Conservation (phyloP, 1,140 invertebrate genomes). For the Cydia amplana region DNA sequence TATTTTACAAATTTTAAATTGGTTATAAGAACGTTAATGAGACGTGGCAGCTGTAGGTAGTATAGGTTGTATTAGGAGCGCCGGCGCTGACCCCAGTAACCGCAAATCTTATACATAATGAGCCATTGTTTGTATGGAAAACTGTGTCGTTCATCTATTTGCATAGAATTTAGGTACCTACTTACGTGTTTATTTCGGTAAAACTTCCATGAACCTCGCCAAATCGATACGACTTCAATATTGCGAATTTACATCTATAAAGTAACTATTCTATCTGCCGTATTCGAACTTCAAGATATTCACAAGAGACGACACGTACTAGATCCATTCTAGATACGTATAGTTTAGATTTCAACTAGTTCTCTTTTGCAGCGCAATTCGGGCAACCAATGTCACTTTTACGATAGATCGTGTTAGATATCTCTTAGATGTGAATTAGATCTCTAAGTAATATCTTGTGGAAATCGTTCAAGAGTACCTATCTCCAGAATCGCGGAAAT, state of each 20-base stretch:
- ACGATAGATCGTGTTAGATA: too few species aligned
- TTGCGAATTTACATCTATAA: neutral
- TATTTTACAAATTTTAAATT: neutral
- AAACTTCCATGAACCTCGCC: neutral
- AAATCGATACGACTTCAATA: neutral
- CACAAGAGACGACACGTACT: too few species aligned
- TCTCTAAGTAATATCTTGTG: too few species aligned
- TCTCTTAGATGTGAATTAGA: too few species aligned
- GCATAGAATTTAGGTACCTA: neutral
- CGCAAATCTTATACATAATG: slow-evolving; percentile 24
- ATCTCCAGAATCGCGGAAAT: too few species aligned
- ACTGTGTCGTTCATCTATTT: slow-evolving; percentile 24
- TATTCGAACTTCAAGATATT: too few species aligned
- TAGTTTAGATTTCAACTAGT: too few species aligned
- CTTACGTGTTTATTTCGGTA: neutral
- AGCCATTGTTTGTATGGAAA: slow-evolving; percentile 20
- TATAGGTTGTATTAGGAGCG: slow-evolving; percentile 7
- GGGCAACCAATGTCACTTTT: too few species aligned
- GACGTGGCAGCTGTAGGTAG: neutral
- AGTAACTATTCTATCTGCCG: too few species aligned
- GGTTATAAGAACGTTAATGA: neutral
- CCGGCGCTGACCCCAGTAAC: neutral
- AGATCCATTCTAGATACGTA: too few species aligned
- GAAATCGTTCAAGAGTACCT: too few species aligned
- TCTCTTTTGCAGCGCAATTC: too few species aligned